phyloP scores from a whole-genome alignment of 2,797 vertebrate genomes.

The Cirrhinus mrigala region DNA sequence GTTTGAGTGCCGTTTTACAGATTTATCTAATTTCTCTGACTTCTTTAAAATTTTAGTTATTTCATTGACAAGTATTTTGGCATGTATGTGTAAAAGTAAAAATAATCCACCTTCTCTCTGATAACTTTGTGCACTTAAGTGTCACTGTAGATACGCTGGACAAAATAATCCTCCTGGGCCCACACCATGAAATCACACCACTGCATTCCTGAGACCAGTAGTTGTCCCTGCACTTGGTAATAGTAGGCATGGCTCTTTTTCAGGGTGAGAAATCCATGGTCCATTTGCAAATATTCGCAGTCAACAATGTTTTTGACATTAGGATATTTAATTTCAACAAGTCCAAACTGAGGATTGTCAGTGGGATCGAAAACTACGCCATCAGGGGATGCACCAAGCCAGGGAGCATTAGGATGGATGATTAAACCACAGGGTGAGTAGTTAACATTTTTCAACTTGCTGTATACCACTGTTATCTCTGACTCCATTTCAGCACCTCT shows the following conservation, averaged over 20 bases:
- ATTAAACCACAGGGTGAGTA: conserved; percentile 44
- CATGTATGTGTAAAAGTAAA: not conserved
- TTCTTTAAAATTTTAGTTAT: not conserved
- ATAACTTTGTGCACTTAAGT: not conserved
- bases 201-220: not conserved
- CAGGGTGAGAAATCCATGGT: not conserved
- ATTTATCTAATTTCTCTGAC: no score
- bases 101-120: not conserved
- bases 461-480: conserved; percentile 21
- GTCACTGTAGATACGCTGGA: not conserved
- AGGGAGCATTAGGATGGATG: conserved; percentile 36
- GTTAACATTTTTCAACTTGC: conserved; percentile 33
- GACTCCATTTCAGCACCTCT: conserved; percentile 39
- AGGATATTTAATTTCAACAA: conserved; percentile 22
- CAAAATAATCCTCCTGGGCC: not conserved
- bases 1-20: no score
- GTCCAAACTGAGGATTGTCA: conserved; percentile 25
- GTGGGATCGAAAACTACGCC: conserved; percentile 26
- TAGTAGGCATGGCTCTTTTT: not conserved
- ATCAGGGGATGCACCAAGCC: conserved; percentile 31
- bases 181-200: not conserved
- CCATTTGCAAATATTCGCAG: conserved; percentile 26
- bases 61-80: not conserved
- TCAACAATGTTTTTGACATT: conserved; percentile 18
- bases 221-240: not conserved